Base-by-base conservation (phyloP, 2,888 invertebrate species). In the Ephialtes manifestator region DNA sequence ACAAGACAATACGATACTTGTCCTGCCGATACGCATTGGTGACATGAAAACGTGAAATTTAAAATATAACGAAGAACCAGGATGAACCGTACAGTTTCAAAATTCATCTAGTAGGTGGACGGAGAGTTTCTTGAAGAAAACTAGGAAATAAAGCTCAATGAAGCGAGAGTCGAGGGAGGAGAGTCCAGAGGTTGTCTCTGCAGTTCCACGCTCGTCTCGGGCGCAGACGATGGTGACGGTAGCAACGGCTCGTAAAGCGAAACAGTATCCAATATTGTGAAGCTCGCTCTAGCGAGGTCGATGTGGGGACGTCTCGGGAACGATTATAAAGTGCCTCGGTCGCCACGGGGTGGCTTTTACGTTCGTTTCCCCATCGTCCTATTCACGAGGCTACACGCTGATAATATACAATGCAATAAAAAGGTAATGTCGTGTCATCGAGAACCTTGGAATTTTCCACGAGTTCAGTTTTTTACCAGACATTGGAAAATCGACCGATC, bases 311-410 rank as follows among this genome's bases (percentile, higher is more conserved):
- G 51, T 78, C 82, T 78, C 60, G 31, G 63, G 46, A 81, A 76
- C 80, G 84, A 84, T 84, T 81, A 84, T 77, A 81, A 81, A 81
- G 72, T 68, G 51, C 65, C 71, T 74, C 43, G 51, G 24, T 31
- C 67, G 53, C 35, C 58, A 15, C 31, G 74, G n/a, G 60, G 39
- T 46, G 72, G 46, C 28, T 24, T 39, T 10, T 28, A 63, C 55
- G n/a, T 39, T 58, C 55, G 55, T 8, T 24, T 55, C 24, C 58
- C 43, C 10, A 20, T 58, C 46, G 8, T 24, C 24, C 55, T 39
- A 28, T 55, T 58, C 53, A 15, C 55, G 28, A 68, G 46, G 20
- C 72, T 46, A 43, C 28, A 13, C 67, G 43, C 60, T 18, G 46
- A 24, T 58, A 58, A 65, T 43, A 39, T 58, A 55, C 28, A 78